phyloP scores from a whole-genome alignment of 2,113 vertebrate genomes.

The Malurus alboscapulatus region DNA sequence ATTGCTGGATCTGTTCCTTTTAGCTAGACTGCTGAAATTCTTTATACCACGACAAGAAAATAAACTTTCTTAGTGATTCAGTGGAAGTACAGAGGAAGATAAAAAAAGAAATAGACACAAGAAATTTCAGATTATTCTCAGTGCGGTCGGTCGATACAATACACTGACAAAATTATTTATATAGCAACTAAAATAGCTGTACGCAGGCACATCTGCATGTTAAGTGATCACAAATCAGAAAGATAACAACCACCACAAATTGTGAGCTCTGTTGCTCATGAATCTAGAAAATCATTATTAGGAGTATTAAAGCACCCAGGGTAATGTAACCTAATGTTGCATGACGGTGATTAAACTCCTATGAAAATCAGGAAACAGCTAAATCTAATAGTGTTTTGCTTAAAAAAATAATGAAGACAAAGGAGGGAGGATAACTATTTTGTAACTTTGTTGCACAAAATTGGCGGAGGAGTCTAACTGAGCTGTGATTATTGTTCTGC shows the following conservation, averaged over 20 bases:
- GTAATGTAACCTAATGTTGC: neutral
- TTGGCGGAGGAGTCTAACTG: neutral
- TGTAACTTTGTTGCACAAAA: neutral
- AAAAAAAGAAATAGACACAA: neutral
- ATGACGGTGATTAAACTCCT: neutral
- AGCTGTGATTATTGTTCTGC: neutral
- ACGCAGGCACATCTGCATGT: neutral
- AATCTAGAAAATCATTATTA: neutral
- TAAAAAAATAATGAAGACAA: neutral
- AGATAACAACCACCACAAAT: neutral
- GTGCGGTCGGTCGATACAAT: fast-evolving
- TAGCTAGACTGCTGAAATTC: neutral
- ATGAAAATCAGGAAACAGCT: neutral
- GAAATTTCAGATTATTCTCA: neutral
- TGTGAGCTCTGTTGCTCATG: neutral
- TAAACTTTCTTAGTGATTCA: neutral
- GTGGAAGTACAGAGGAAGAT: neutral
- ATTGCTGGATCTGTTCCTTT: neutral
- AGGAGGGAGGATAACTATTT: neutral
- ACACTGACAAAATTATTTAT: neutral
- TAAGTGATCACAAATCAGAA: neutral
- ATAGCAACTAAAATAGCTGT: neutral
- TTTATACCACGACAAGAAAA: neutral
- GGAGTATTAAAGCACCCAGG: neutral
- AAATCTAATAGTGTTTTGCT: neutral